These are phyloP conservation scores for Choloepus didactylus DNA, from an alignment of 2,797 vertebrate species.

Conservation along the genomic window DNA sequence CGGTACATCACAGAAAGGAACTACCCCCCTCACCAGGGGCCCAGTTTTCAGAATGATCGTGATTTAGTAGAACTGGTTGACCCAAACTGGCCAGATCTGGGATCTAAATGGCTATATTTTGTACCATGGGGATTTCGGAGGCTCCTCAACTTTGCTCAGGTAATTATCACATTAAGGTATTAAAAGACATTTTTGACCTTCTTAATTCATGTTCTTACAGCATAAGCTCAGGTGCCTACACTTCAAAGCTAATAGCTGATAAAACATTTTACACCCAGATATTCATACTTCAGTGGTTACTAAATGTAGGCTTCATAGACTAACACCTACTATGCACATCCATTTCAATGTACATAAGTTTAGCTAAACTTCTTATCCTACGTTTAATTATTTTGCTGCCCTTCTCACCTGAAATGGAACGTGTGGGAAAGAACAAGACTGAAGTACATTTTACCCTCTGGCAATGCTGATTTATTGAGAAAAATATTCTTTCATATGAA, in stretches of 20 bases:
- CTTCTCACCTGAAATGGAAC: slow-evolving; percentile 13
- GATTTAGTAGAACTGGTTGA: slow-evolving; percentile 95
- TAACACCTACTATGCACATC: not conserved
- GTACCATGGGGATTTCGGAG: slow-evolving; percentile 97
- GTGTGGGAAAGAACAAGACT: not conserved
- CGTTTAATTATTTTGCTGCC: not conserved
- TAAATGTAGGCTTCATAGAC: not conserved
- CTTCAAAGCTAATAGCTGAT: slow-evolving; percentile 25
- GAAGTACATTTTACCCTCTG: not conserved
- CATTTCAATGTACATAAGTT: not conserved
- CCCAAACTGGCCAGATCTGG: slow-evolving; percentile 94
- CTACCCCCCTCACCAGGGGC: slow-evolving; percentile 87
- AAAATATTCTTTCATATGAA: not conserved
- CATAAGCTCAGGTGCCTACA: not conserved
- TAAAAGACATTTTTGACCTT: not conserved
- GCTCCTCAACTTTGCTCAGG: slow-evolving; percentile 97
- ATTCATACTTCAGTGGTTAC: not conserved
- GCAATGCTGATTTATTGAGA: not conserved
- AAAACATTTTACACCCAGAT: not conserved
- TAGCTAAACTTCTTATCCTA: not conserved
- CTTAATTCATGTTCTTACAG: not conserved
- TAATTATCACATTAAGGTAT: slow-evolving; percentile 75
- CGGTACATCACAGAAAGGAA: slow-evolving; percentile 94
- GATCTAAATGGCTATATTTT: slow-evolving; percentile 93
- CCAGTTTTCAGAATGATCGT: slow-evolving; percentile 93